Evolutionary conservation across 2,113 vertebrate species (phyloP).

Genomic region (Thunnus thynnus): DNA sequence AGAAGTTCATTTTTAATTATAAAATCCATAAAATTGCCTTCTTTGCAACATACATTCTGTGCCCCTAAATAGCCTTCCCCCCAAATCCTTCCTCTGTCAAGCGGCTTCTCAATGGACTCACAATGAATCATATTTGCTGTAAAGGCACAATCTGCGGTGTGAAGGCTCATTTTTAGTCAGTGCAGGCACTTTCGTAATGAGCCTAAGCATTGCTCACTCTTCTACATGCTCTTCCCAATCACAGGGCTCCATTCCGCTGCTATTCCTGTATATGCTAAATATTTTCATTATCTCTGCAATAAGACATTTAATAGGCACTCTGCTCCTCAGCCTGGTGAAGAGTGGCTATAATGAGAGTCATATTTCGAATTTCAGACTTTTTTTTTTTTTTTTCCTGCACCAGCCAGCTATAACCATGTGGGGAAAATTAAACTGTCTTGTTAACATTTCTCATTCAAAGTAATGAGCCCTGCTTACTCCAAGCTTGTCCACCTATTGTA

Average conservation of each 20-base stretch:
- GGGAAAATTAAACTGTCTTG: constrained; percentile 31
- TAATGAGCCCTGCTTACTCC: background rate
- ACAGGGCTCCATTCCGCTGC: constrained; percentile 25
- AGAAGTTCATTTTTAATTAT: constrained; percentile 23
- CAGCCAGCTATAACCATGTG: constrained; percentile 14
- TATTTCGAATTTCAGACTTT: background rate
- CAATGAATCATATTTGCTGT: constrained; percentile 47
- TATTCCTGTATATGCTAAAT: constrained; percentile 54
- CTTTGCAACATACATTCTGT: constrained; percentile 7
- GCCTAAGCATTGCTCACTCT: constrained; percentile 35
- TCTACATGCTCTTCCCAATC: constrained; percentile 41
- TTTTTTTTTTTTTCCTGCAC: constrained; percentile 8
- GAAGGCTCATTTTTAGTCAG: constrained; percentile 6
- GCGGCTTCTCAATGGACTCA: constrained; percentile 5
- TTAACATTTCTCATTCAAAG: constrained; percentile 35
- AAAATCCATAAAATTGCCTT: constrained; percentile 18
- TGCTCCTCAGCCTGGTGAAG: constrained; percentile 33
- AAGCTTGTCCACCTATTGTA: background rate
- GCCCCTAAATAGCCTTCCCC: constrained; percentile 25
- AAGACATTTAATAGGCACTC: constrained; percentile 71
- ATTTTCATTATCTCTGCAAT: constrained; percentile 71
- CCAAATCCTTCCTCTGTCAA: constrained; percentile 13
- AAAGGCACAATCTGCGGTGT: constrained; percentile 30
- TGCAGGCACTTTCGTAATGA: constrained; percentile 31
- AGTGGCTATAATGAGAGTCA: constrained; percentile 60